phyloP scores from a whole-genome alignment of 2,888 invertebrate genomes.

The Empis stercorea region DNA sequence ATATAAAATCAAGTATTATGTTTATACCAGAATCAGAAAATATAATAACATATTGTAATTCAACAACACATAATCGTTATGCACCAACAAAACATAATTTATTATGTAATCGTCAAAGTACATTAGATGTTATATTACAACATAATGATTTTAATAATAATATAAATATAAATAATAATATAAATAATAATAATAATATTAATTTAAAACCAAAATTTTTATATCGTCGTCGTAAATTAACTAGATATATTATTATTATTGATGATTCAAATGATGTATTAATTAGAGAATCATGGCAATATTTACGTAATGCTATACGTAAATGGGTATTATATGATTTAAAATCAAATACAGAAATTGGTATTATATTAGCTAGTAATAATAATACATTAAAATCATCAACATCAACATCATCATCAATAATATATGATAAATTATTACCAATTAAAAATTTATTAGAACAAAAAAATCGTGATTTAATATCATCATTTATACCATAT shows the following conservation, averaged over 20 bases:
- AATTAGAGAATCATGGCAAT: slow-evolving; percentile 46
- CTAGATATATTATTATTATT: slow-evolving; percentile 43
- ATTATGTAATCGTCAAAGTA: slow-evolving; percentile 45
- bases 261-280: slow-evolving; percentile 46
- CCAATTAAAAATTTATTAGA: slow-evolving; percentile 30
- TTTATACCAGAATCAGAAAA: slow-evolving; percentile 39
- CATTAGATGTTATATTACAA: slow-evolving; percentile 43
- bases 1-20: slow-evolving; percentile 41
- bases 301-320: slow-evolving; percentile 42
- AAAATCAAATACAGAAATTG: slow-evolving; percentile 40
- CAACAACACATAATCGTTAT: slow-evolving; percentile 44
- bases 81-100: slow-evolving; percentile 55
- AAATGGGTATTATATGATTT: slow-evolving; percentile 46
- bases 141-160: slow-evolving; percentile 39
- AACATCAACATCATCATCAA: background rate
- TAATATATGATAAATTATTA: slow-evolving; percentile 28
- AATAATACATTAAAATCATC: background rate
- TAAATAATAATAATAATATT: background rate
- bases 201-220: slow-evolving; percentile 38
- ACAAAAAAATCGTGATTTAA: slow-evolving; percentile 30
- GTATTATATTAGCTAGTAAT: slow-evolving; percentile 34
- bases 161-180: slow-evolving; percentile 5
- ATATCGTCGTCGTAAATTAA: slow-evolving; percentile 40
- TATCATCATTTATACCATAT: slow-evolving; percentile 40
- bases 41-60: slow-evolving; percentile 48